Evolutionary conservation across 2,888 invertebrate species (phyloP).

Genomic region (Gisinianus flammeolus): DNA sequence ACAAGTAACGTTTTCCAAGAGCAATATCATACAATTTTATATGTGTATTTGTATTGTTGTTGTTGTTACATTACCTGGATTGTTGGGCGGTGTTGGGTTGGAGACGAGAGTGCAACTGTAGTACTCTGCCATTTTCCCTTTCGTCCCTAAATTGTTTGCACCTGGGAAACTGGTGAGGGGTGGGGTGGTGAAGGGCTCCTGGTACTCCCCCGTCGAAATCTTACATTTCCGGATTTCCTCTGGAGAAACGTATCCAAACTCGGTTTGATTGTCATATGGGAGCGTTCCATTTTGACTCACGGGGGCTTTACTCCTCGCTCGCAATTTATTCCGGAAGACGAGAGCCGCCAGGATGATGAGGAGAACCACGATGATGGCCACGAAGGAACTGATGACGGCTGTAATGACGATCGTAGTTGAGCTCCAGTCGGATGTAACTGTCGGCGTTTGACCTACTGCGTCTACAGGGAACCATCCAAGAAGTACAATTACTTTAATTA

Average conservation of each 20-base stretch:
- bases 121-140: conserved; percentile 58
- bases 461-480: conserved; percentile 21
- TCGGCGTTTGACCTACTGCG: conserved; percentile 51
- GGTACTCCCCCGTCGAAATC: conserved; percentile 57
- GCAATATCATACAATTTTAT: no score
- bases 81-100: conserved; percentile 53
- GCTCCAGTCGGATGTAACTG: conserved; percentile 55
- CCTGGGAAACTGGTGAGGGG: conserved; percentile 56
- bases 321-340: conserved; percentile 54
- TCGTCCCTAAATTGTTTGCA: conserved; percentile 45
- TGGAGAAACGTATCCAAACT: conserved; percentile 56
- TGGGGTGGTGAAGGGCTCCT: conserved; percentile 56
- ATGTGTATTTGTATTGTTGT: no score
- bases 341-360: conserved; percentile 53
- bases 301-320: conserved; percentile 49
- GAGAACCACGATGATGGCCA: conserved; percentile 57
- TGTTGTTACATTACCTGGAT: conserved; percentile 56
- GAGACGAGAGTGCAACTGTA: conserved; percentile 58
- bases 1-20: no score
- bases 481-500: no score
- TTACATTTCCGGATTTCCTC: conserved; percentile 58
- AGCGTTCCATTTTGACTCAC: conserved; percentile 55
- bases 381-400: conserved; percentile 57
- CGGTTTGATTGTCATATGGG: conserved; percentile 55
- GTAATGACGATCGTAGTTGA: conserved; percentile 56